Conservation (phyloP, 2,113 vertebrate species). For the Daubentonia madagascariensis region DNA sequence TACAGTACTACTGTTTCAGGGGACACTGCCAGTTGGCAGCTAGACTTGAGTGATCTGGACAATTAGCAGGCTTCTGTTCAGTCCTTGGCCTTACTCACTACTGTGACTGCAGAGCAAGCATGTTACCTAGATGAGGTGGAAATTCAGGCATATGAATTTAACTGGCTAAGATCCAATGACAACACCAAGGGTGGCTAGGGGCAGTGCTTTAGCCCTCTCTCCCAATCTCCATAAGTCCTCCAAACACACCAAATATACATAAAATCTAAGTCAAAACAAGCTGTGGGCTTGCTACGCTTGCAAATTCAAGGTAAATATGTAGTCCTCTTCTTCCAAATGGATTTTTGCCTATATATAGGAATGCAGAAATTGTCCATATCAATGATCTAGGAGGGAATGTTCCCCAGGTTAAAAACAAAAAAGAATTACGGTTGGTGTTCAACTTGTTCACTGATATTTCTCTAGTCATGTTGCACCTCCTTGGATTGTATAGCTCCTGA, state of each 20-base stretch:
- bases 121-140: background rate
- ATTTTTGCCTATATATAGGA: background rate
- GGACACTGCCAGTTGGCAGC: conserved; percentile 57
- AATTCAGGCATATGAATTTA: background rate
- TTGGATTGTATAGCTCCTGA: background rate
- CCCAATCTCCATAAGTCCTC: background rate
- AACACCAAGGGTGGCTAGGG: background rate
- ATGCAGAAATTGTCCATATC: background rate
- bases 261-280: background rate
- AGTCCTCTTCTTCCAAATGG: background rate
- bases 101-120: background rate
- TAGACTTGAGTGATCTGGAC: conserved; percentile 27
- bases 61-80: conserved; percentile 57
- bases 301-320: background rate
- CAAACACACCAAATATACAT: background rate
- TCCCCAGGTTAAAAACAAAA: background rate
- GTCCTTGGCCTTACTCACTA: background rate
- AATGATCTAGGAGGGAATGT: background rate
- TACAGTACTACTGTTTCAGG: background rate
- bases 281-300: background rate
- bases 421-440: background rate
- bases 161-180: background rate
- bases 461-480: background rate
- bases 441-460: background rate
- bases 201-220: background rate